These are phyloP conservation scores for Apamea anceps DNA, from an alignment of 2,888 invertebrate species.

Conservation along the genomic window DNA sequence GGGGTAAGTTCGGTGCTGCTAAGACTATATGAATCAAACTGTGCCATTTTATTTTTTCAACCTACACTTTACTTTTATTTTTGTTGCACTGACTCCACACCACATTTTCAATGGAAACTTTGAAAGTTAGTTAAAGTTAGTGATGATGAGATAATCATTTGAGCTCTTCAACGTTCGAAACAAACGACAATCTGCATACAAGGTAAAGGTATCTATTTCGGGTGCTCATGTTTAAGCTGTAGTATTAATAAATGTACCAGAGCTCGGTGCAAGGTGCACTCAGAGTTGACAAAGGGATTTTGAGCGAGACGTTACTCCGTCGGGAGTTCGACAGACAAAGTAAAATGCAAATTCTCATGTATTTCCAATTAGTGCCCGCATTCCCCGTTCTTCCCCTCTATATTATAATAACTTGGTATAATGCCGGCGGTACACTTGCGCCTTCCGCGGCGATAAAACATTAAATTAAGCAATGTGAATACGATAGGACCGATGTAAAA, in stretches of 20 bases:
- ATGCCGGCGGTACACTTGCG: constrained; percentile 32
- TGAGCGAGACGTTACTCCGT: constrained; percentile 74
- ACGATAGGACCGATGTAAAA: neutral
- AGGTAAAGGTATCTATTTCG: constrained; percentile 13
- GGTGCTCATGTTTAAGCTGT: constrained; percentile 41
- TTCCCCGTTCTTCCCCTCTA: constrained; percentile 58
- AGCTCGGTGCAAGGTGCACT: constrained; percentile 58
- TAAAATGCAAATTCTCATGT: constrained; percentile 89
- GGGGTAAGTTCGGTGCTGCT: too few relatives aligned
- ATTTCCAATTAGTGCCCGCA: constrained; percentile 85
- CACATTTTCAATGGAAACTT: neutral
- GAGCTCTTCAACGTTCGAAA: constrained; percentile 12
- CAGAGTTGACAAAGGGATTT: constrained; percentile 76
- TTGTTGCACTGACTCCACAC: neutral
- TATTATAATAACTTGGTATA: constrained; percentile 69
- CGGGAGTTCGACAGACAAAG: constrained; percentile 83
- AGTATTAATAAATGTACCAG: constrained; percentile 54
- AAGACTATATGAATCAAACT: too few relatives aligned
- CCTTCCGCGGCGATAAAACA: constrained; percentile 27
- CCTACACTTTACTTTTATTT: neutral
- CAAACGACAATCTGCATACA: constrained; percentile 22
- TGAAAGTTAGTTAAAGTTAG: neutral
- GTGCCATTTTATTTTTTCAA: too few relatives aligned
- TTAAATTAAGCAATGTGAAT: constrained; percentile 13
- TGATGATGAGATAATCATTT: neutral